Evolutionary conservation across 2,797 vertebrate species (phyloP).

Genomic region (Clarias laeviceps): DNA sequence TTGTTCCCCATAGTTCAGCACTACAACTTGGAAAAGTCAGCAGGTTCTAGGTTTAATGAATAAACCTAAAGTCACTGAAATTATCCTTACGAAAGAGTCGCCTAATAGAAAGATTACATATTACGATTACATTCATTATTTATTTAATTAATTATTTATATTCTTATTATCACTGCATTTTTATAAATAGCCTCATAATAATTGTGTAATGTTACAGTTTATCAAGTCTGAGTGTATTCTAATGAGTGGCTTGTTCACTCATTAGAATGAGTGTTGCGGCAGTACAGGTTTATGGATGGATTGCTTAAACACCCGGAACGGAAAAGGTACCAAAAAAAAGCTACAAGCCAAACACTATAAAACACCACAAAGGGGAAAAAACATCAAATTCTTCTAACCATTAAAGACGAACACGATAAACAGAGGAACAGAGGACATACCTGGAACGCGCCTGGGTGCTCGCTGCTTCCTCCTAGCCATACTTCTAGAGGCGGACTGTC

Average conservation of each 20-base stretch:
- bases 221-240: too few species aligned
- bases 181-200: not conserved
- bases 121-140: not conserved
- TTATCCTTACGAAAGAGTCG: not conserved
- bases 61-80: not conserved
- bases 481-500: conserved; percentile 56
- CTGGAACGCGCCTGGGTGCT: conserved; percentile 94
- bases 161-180: not conserved
- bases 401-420: not conserved
- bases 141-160: not conserved
- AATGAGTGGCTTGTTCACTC: not conserved
- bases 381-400: not conserved
- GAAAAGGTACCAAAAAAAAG: not conserved
- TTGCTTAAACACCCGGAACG: not conserved
- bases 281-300: not conserved
- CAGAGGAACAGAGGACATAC: conserved; percentile 71
- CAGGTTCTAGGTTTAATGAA: not conserved
- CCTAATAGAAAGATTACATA: not conserved
- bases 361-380: not conserved
- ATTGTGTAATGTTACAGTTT: not conserved
- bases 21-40: not conserved
- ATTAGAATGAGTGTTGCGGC: too few species aligned
- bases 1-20: not conserved
- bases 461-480: conserved; percentile 99
- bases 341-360: not conserved